Conservation (phyloP, 2,113 vertebrate species). For the Oryzias curvinotus region DNA sequence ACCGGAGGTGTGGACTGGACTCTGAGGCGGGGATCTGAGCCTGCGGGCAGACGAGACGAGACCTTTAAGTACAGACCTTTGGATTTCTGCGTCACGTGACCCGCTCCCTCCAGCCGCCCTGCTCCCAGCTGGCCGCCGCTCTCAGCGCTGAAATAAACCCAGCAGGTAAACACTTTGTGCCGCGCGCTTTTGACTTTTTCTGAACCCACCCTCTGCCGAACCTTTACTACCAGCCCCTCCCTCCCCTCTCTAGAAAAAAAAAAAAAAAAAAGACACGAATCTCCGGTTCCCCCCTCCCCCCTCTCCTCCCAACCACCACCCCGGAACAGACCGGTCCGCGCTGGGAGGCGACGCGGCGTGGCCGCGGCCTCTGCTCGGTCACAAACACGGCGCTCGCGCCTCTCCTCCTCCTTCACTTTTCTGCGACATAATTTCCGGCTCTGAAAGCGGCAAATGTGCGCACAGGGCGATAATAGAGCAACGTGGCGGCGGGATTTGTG, state of each 20-base stretch:
- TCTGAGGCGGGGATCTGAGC: slow-evolving; percentile 40
- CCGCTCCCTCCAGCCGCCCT: slow-evolving; percentile 38
- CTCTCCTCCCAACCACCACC: neutral
- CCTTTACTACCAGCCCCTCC: neutral
- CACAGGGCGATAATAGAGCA: slow-evolving; percentile 7
- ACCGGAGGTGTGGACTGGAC: slow-evolving; percentile 26
- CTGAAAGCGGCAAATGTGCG: slow-evolving; percentile 12
- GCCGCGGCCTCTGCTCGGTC: too few relatives aligned
- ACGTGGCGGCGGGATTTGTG: slow-evolving; percentile 64
- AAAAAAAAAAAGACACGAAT: slow-evolving; percentile 20
- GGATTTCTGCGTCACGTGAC: slow-evolving; percentile 69
- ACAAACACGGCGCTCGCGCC: neutral
- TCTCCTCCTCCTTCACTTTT: neutral
- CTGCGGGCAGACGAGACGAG: slow-evolving; percentile 63
- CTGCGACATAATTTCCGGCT: slow-evolving; percentile 14
- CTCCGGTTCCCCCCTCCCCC: slow-evolving; percentile 19
- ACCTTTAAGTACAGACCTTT: slow-evolving; percentile 72
- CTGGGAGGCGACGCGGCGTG: too few relatives aligned
- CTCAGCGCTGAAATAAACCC: slow-evolving; percentile 26
- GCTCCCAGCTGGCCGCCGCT: slow-evolving; percentile 35
- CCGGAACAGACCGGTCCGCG: neutral
- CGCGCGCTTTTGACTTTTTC: neutral
- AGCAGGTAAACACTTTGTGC: slow-evolving; percentile 63
- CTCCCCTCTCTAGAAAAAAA: neutral
- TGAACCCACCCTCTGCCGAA: too few relatives aligned